Base-by-base conservation (phyloP, 2,113 vertebrate genomes). In the Bos javanicus region DNA sequence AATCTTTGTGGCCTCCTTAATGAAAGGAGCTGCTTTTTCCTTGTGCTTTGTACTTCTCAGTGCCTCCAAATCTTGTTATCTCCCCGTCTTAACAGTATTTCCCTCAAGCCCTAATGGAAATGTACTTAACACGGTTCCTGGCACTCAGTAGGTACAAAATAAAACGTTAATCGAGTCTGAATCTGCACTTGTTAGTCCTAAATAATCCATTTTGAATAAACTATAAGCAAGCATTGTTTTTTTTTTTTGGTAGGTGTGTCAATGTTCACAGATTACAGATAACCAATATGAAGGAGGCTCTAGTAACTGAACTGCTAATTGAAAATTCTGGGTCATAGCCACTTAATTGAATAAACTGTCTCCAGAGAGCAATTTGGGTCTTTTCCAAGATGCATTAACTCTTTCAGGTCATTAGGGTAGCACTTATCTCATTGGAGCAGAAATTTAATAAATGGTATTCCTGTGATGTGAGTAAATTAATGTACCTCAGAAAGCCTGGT, bases 331-430 rank as follows among this genome's bases (percentile, higher is more conserved):
- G 39, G 67, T 97, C 62, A 26, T 94, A 94, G 86, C 56, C 84
- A 96, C 89, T 98, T 97, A 97, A 97, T 96, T 87, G 96, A 96
- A 91, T 97, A 97, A 97, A 95, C 96, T 95, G 56, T 97, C 96
- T 96, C 93, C 25, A 82, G 95, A 97, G 96, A 96, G 89, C 82
- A 96, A 85, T 98, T 97, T 97, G 97, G 91, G 52, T 94, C 52
- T 93, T 95, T 98, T 93, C 95, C 97, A 97, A 97, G 89, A 97
- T 93, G 71, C 89, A 97, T 98, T 98, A 98, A 98, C 98, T 97
- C 97, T 98, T 98, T 98, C 96, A 95, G 95, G 97, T 93, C 87
- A 87, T 94, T 95, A 97, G 88, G 82, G 94, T 97, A 86, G 94
- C 87, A 95, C 94, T 97, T 98, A 97, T 39, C 95, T 97, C 93